Evolutionary conservation across 2,797 vertebrate species (phyloP).

Genomic region (Ctenosaura bakeri): DNA sequence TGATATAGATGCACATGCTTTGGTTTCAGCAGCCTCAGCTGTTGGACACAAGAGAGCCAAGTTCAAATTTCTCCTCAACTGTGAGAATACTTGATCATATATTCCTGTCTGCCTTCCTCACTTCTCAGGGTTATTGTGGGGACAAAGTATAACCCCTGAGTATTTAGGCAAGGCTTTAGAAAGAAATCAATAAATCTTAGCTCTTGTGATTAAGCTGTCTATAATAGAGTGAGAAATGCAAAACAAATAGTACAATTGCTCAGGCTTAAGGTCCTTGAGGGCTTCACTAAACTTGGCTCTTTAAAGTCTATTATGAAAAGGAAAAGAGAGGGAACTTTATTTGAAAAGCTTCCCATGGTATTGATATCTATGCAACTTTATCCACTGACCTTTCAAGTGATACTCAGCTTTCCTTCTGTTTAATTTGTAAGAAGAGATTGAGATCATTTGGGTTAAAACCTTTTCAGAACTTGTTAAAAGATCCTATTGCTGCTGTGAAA

Average conservation of each 20-base stretch:
- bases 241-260: neutral
- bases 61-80: neutral
- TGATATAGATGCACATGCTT: too few relatives aligned
- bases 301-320: slow-evolving; percentile 27
- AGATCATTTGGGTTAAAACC: neutral
- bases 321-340: neutral
- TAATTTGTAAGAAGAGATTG: slow-evolving; percentile 21
- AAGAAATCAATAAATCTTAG: neutral
- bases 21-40: neutral
- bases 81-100: neutral
- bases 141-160: neutral
- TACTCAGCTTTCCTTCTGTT: slow-evolving; percentile 10
- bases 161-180: neutral
- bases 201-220: slow-evolving; percentile 28
- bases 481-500: slow-evolving; percentile 14
- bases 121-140: neutral
- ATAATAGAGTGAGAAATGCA: neutral
- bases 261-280: neutral
- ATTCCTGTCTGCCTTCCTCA: neutral
- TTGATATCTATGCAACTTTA: slow-evolving; percentile 11
- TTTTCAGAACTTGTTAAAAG: slow-evolving; percentile 31
- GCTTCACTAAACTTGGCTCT: neutral
- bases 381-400: slow-evolving; percentile 15
- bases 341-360: slow-evolving; percentile 19
- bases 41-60: neutral